Base-by-base conservation (phyloP, 2,888 invertebrate genomes). In the Andricus curvator region DNA sequence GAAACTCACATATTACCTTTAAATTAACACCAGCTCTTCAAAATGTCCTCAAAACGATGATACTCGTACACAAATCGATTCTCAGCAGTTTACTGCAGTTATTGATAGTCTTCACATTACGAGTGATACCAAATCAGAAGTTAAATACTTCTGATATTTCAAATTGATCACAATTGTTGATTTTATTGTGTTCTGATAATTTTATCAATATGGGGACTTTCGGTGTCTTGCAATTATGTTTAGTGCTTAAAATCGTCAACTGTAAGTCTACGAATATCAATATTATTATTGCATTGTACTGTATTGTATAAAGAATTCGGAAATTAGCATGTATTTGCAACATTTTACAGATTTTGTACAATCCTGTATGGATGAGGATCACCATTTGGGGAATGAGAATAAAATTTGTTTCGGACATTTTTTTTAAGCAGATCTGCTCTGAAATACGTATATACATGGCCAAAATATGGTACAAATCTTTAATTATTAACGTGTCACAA, bases 321-420 rank as follows among this genome's bases (percentile, higher is more conserved):
- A 67, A 5, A 67, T 67, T n/a, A n/a, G 22, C 22, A 67, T 41
- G 13, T 67, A 67, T 22, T 44, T 67, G 9, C 67, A 67, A 11
- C 44, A 67, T n/a, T 9, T 67, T 4, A 67, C 67, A 41, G 67
- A 67, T 15, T 67, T 67, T 13, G 67, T 67, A 22, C 41, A 67
- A 67, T 22, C 41, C 44, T 67, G 44, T 22, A n/a, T 67, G 67
- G 67, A 67, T 22, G 67, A 67, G 13, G 44, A 44, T 44, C 67
- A 44, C 20, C 67, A 41, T 41, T 41, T 67, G 22, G 41, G 22
- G 37, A 13, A 41, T 8, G 22, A 67, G 9, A 44, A 67, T 2
- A 67, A 44, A 44, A 44, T 44, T 22, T 22, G 13, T 67, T 22
- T 13, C 44, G 3, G 67, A 67, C 5, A 9, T 13, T 9, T 67